A percentile compares a stretch with the other conserved stretches of the same genome.
Conservation (phyloP, 2,797 vertebrate species). For the Lindbergichthys nudifrons region DNA sequence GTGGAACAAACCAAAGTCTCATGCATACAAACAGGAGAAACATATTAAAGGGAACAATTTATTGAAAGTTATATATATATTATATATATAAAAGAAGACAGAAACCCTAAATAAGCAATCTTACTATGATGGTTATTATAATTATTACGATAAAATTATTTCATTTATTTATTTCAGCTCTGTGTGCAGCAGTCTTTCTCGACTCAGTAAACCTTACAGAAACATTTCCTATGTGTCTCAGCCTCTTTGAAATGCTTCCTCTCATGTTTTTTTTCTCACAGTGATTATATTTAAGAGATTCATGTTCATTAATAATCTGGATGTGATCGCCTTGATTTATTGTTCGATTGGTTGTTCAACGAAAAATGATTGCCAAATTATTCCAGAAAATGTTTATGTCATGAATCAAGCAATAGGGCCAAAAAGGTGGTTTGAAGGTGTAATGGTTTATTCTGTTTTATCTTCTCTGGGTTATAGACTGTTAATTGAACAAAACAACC, state of each 20-base stretch:
- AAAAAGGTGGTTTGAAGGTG: constrained; percentile 3
- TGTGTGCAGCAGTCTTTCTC: constrained; percentile 87
- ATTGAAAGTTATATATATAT: constrained; percentile 85
- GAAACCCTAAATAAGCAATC: constrained; percentile 86
- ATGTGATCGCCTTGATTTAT: background rate
- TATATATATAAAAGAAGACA: constrained; percentile 85
- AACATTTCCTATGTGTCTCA: constrained; percentile 72
- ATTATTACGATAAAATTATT: constrained; percentile 89
- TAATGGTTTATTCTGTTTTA: constrained; percentile 15
- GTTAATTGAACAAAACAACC: constrained; percentile 12
- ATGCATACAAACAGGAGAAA: constrained; percentile 82
- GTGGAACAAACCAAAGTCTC: constrained; percentile 86
- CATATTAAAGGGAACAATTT: constrained; percentile 86
- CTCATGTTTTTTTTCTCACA: constrained; percentile 4
- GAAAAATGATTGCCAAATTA: background rate
- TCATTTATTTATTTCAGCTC: constrained; percentile 90
- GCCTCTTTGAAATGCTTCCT: constrained; percentile 54
- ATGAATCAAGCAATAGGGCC: constrained; percentile 11
- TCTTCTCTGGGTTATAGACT: constrained; percentile 22
- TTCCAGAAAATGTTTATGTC: background rate
- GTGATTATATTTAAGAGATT: background rate
- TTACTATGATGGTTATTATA: constrained; percentile 88
- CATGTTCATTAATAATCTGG: background rate
- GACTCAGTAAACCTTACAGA: constrained; percentile 88
- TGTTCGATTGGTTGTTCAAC: background rate